Evolutionary conservation across 2,797 vertebrate species (phyloP), one percentile per base, ranked within the genome.

Genomic region (Sylvilagus floridanus): DNA sequence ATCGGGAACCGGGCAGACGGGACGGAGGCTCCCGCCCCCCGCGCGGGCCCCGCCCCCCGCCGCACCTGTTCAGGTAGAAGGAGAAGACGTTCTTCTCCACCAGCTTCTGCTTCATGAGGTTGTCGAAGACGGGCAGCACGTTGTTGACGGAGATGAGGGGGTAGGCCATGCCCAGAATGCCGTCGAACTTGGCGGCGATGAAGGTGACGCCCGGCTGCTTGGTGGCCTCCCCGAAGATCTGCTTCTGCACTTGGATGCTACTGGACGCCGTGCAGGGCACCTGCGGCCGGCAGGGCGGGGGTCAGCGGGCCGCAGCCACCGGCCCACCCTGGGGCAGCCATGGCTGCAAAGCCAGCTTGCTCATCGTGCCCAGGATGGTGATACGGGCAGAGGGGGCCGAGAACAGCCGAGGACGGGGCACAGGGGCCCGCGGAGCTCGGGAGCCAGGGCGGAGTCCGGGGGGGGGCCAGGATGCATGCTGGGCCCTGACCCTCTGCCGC

Each of bases 81-180:
- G 99, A 99, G 97, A 99, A 99, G 0, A 99, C 0, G 14, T 99
- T 99, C 96, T 98, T 97, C 0, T 99, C 98, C 16, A 99, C 96
- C 97, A 99, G 98, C 97, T 98, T 98, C 98, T 99, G 99, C 8
- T 66, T 4, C 98, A 99, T 99, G 95, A 99, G 96, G 95, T 99
- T 99, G 96, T 99, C 99, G 0, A 99, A 99, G 93, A 99, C 98
- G 0, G 99, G 99, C 0, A 88, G 7, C 87, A 98, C 99, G 0
- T 98, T 97, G 6, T 99, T 98, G 84, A 99, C 99, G 0, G 99
- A 98, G 96, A 99, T 99, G 68, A 0, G 73, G 0, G 99, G 99
- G 95, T 98, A 99, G 0, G 98, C 99, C 99, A 99, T 98, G 96
- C 99, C 99, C 28, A 99, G 98, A 97, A 99, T 99, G 35, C 99